Percentiles rank a stretch among this genome's conserved stretches.
These are phyloP conservation scores for Dicentrarchus labrax DNA, from an alignment of 2,113 vertebrate genomes.

Conservation along the genomic window DNA sequence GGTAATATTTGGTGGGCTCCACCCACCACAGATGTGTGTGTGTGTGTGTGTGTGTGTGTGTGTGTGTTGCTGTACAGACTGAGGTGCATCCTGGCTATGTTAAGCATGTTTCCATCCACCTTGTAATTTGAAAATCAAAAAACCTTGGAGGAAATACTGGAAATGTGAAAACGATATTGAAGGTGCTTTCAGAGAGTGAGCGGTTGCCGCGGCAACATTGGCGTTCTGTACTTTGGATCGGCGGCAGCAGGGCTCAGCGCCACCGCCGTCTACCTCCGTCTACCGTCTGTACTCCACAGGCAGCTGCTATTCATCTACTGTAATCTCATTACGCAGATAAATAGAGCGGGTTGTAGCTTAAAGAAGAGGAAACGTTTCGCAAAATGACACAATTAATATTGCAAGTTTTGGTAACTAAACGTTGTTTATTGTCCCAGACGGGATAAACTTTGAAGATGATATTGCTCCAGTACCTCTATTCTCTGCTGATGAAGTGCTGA, in stretches of 20 bases:
- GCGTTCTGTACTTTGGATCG: not conserved
- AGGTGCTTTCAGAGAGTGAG: not conserved
- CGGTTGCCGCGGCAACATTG: not conserved
- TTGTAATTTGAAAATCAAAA: constrained; percentile 17
- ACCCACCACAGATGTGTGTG: constrained; percentile 71
- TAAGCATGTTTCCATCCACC: constrained; percentile 23
- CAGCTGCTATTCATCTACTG: not conserved
- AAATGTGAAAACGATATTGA: constrained; percentile 11
- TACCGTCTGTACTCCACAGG: not conserved
- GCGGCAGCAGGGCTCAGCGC: not conserved
- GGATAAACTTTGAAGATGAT: not conserved
- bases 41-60: constrained; percentile 17
- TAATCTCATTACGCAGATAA: not conserved
- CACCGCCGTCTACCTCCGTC: not conserved
- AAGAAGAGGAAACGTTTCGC: not conserved
- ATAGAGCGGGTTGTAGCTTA: not conserved
- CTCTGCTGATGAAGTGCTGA: not conserved
- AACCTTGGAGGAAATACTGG: not conserved
- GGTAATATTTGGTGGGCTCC: constrained; percentile 75
- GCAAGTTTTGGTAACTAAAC: not conserved
- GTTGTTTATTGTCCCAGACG: not conserved
- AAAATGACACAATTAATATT: not conserved
- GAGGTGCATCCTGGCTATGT: constrained; percentile 3
- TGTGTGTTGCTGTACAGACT: constrained; percentile 33
- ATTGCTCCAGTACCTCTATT: not conserved